Conservation (phyloP, 2,113 vertebrate species). For the Anolis carolinensis region DNA sequence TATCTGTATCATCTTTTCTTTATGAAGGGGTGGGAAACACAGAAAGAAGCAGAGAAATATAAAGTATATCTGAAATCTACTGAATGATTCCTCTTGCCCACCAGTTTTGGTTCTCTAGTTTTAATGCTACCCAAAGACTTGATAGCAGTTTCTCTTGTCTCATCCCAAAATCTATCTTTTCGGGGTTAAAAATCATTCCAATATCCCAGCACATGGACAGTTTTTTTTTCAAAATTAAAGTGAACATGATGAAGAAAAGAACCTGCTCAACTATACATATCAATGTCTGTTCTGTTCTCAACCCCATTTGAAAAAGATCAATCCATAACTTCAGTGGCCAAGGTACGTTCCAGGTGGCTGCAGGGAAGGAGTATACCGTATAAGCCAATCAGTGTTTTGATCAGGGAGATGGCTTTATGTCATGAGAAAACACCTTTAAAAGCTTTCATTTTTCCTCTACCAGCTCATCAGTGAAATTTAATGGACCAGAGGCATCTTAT, state of each 20-base stretch:
- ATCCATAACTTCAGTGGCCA: not conserved
- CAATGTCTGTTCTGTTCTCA: not conserved
- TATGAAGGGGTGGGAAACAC: constrained; percentile 36
- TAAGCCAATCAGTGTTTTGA: not conserved
- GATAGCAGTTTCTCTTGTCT: not conserved
- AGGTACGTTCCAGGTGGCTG: too few species aligned
- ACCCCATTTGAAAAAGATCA: not conserved
- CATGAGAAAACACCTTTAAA: not conserved
- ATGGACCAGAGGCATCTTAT: not conserved
- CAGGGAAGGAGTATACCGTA: too few species aligned
- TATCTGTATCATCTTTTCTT: constrained; percentile 52
- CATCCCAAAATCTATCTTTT: not conserved
- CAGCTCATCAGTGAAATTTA: not conserved
- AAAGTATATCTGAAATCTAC: constrained; percentile 49
- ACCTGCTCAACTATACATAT: not conserved
- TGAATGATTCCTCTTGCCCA: constrained; percentile 34
- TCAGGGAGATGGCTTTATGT: not conserved
- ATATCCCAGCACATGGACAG: not conserved
- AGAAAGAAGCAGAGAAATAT: constrained; percentile 15
- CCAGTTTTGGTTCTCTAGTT: not conserved
- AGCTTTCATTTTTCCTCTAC: not conserved
- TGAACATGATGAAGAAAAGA: not conserved
- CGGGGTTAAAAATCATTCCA: not conserved
- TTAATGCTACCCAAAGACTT: not conserved
- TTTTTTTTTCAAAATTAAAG: too few species aligned